Evolutionary conservation across 2,888 invertebrate genomes (phyloP), one percentile per base, ranked within the genome.

Genomic region (Aphidius colemani): DNA sequence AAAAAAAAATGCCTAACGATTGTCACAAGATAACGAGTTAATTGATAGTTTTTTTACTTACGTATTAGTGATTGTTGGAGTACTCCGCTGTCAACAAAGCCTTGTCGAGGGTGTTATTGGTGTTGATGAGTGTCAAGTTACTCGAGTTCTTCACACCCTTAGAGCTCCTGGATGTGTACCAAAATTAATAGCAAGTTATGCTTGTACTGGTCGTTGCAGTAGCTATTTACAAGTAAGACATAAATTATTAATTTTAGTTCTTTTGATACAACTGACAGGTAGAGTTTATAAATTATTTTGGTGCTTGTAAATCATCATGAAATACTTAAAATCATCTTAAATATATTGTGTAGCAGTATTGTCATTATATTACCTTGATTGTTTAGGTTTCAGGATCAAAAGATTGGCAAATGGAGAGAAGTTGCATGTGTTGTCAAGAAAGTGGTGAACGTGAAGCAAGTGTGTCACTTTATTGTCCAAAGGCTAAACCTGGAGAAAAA

Each of bases 391-490:
- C 95, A 45, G 95, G 95, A 7, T 95, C 94, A 73, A 95, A 95
- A 86, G 93, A 95, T 79, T 96, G 95, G 95, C 95, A 95, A 86
- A 95, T 95, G 91, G 95, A 96, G 82, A 86, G 96, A 41, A 94
- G 94, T 1, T 96, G 96, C 78, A 96, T 95, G 89, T 96, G 96
- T 81, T 96, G 96, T 78, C 95, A 96, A 83, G 96, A 96, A 81
- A 94, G 94, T 71, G 95, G 95, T 4, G 94, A 95, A 84, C 85
- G 95, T 70, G 95, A 95, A 83, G 95, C 95, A 1, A 90, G 91
- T 13, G 94, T 96, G 8, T 90, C 94, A 7, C 83, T 96, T 41
- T 92, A 91, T 80, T 96, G 96, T 78, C 95, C 95, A 1, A 94
- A 94, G 81, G 93, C 94, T 10, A 92, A 92, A 77, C 89, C 88